Evolutionary conservation across 2,888 invertebrate species (phyloP), one percentile per base, ranked within the genome.

Genomic region (Caenorhabditis imperialis): DNA sequence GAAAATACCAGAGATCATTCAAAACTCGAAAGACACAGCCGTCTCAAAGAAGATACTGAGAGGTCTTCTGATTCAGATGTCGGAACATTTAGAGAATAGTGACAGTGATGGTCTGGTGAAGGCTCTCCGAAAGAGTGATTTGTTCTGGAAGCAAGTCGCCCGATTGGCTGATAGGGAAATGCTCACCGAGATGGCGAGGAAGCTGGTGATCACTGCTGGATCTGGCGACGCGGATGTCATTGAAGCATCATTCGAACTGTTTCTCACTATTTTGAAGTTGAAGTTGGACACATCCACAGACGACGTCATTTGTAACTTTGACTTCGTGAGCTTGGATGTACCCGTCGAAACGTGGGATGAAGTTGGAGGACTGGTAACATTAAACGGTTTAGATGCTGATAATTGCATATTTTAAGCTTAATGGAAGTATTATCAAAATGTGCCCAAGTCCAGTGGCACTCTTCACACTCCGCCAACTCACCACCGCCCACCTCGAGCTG

Each of bases 381-480:
- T n/a, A n/a, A n/a, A n/a, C n/a, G n/a, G n/a, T n/a, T n/a, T n/a
- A n/a, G n/a, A n/a, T n/a, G n/a, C n/a, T n/a, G n/a, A n/a, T n/a
- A n/a, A n/a, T n/a, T n/a, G n/a, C n/a, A n/a, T n/a, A n/a, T n/a
- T n/a, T n/a, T n/a, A n/a, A n/a, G n/a, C n/a, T n/a, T n/a, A n/a
- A n/a, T n/a, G n/a, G n/a, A n/a, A n/a, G n/a, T n/a, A n/a, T n/a
- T n/a, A n/a, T n/a, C n/a, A n/a, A n/a, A n/a, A n/a, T n/a, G n/a
- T n/a, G n/a, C n/a, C n/a, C n/a, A n/a, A n/a, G n/a, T n/a, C n/a
- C 16, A 3, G 16, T 51, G 0, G 33, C 54, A 2, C 25, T 67
- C 6, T 51, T 57, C 44, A 57, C 67, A 23, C 35, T 57, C 7
- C 22, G 40, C 20, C 67, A 67, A n/a, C n/a, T 67, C 8, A 16